These are phyloP conservation scores for Calliopsis andreniformis DNA, from an alignment of 1,140 invertebrate genomes.

Conservation along the genomic window DNA sequence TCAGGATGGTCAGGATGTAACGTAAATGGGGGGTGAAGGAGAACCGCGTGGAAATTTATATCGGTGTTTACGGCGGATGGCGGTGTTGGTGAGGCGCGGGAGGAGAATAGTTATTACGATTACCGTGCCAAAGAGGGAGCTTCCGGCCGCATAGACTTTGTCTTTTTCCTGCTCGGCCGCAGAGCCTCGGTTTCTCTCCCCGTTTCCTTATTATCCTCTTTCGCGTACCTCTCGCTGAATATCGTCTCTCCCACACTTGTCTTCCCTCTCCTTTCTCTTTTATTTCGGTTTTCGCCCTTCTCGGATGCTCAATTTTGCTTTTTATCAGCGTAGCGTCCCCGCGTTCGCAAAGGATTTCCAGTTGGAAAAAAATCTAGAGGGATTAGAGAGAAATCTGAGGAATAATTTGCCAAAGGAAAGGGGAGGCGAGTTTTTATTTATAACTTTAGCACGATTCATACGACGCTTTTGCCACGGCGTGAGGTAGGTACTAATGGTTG, in stretches of 20 bases:
- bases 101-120: constrained; percentile 73
- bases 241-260: background rate
- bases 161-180: constrained; percentile 1
- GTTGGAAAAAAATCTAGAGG: constrained; percentile 4
- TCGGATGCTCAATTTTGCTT: constrained; percentile 24
- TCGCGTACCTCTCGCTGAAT: background rate
- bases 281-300: background rate
- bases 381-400: constrained; percentile 16
- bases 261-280: background rate
- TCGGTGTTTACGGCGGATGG: constrained; percentile 70
- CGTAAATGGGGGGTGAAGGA: constrained; percentile 24
- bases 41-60: constrained; percentile 71
- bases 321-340: background rate
- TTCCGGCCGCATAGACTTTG: constrained; percentile 46
- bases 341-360: background rate
- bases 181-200: background rate
- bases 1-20: constrained; percentile 51
- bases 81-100: constrained; percentile 32
- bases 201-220: background rate
- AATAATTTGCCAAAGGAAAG: constrained; percentile 25
- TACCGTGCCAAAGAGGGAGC: constrained; percentile 47
- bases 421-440: background rate
- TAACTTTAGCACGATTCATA: constrained; percentile 9
- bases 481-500: constrained; percentile 5
- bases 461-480: background rate